A percentile compares a stretch with the other conserved stretches of the same genome.
Conservation (phyloP, 2,888 invertebrate genomes). For the Tachina fera region DNA sequence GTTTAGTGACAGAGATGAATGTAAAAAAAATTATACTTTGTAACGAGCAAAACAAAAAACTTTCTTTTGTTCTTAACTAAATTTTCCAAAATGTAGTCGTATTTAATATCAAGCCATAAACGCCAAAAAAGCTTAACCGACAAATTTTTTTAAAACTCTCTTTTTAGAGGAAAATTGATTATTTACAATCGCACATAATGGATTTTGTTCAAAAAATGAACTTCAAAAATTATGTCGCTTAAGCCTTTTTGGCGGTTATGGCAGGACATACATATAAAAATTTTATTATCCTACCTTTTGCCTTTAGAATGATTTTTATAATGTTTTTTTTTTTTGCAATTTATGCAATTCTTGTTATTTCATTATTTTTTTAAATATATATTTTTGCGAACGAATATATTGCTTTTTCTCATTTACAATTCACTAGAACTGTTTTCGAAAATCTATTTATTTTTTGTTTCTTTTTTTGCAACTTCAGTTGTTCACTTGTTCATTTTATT, state of each 20-base stretch:
- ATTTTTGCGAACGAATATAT: too few species aligned
- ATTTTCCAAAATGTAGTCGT: neutral
- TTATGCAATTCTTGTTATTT: neutral
- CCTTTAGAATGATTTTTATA: neutral
- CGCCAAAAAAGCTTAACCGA: too few species aligned
- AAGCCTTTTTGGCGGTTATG: too few species aligned
- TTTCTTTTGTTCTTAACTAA: too few species aligned
- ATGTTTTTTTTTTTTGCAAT: neutral
- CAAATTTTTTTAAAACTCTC: too few species aligned
- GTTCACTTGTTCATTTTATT: constrained; percentile 14
- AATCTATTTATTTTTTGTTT: constrained; percentile 1
- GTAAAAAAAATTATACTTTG: neutral
- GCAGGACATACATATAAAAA: too few species aligned
- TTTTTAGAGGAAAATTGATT: too few species aligned
- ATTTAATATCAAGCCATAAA: too few species aligned
- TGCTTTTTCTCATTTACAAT: neutral
- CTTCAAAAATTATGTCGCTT: too few species aligned
- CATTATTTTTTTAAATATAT: neutral
- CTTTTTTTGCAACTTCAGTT: constrained; percentile 2
- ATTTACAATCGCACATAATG: too few species aligned
- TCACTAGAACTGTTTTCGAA: neutral
- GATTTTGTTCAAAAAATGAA: too few species aligned
- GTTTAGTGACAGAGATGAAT: neutral
- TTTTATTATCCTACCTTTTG: neutral
- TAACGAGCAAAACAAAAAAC: too few species aligned